Evolutionary conservation across 1,140 invertebrate species (phyloP).

Genomic region (Kradibia gibbosae): DNA sequence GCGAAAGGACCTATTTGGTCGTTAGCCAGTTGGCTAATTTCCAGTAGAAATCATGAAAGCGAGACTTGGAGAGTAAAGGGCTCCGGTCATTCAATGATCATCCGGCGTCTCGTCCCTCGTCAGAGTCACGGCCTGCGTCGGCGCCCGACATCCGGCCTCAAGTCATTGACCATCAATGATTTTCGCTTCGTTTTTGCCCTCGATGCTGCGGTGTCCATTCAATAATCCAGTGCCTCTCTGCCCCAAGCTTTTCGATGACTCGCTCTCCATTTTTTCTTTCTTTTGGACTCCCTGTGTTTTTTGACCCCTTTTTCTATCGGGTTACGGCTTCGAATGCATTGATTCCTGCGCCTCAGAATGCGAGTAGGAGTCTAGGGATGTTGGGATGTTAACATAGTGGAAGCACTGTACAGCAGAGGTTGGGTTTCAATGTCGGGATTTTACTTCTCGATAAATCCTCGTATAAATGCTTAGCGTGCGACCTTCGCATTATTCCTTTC

Average conservation of each 20-base stretch:
- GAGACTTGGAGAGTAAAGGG: constrained; percentile 54
- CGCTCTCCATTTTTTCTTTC: constrained; percentile 49
- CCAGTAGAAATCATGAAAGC: constrained; percentile 72
- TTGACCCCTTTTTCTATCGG: constrained; percentile 48
- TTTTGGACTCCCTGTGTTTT: constrained; percentile 37
- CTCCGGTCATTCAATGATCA: constrained; percentile 70
- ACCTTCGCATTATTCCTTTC: background rate
- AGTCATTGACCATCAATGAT: constrained; percentile 72
- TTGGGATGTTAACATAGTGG: too few species aligned
- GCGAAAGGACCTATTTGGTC: constrained; percentile 67
- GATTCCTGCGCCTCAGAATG: too few species aligned
- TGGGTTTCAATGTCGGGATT: too few species aligned
- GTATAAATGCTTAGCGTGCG: too few species aligned
- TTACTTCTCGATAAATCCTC: background rate
- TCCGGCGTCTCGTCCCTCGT: constrained; percentile 23
- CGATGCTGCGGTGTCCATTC: constrained; percentile 59
- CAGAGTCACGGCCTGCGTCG: constrained; percentile 39
- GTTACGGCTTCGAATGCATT: too few species aligned
- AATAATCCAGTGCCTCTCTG: constrained; percentile 65
- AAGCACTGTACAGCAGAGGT: too few species aligned
- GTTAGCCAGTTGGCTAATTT: constrained; percentile 74
- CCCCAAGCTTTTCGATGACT: constrained; percentile 68
- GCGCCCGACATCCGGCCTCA: constrained; percentile 58
- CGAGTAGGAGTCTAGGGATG: too few species aligned
- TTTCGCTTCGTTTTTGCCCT: constrained; percentile 65